Conservation (phyloP, 2,888 invertebrate species). For the Phanerotoma sp. region DNA sequence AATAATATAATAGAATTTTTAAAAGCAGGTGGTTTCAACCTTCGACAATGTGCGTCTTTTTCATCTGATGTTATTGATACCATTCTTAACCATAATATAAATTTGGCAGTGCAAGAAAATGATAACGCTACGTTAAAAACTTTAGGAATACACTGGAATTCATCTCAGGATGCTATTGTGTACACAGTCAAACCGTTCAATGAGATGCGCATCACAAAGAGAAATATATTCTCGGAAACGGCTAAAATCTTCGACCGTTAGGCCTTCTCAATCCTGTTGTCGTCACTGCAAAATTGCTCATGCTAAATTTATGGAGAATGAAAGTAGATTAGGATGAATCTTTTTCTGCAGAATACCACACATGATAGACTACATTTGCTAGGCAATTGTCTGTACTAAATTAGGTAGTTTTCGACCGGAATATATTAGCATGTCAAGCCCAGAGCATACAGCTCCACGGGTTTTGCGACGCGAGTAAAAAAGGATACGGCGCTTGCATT, state of each 20-base stretch:
- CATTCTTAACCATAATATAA: slow-evolving; percentile 13
- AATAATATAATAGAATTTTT: slow-evolving; percentile 34
- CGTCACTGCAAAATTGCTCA: slow-evolving; percentile 24
- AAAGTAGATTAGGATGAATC: slow-evolving; percentile 28
- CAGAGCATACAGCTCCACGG: slow-evolving; percentile 31
- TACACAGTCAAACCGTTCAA: slow-evolving; percentile 20
- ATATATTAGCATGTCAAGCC: neutral
- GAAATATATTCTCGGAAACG: slow-evolving; percentile 22
- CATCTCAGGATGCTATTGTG: slow-evolving; percentile 12
- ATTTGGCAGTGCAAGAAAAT: slow-evolving; percentile 11
- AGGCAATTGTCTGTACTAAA: slow-evolving; percentile 14
- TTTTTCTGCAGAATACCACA: slow-evolving; percentile 14
- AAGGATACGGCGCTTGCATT: slow-evolving; percentile 33
- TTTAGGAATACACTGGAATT: slow-evolving; percentile 25
- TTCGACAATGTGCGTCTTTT: slow-evolving; percentile 40
- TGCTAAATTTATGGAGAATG: slow-evolving; percentile 25
- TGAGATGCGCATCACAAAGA: slow-evolving; percentile 17
- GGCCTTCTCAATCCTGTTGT: slow-evolving; percentile 28
- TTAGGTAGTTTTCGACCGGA: slow-evolving; percentile 16
- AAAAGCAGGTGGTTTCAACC: slow-evolving; percentile 39
- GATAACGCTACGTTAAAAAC: slow-evolving; percentile 22
- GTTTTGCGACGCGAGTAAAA: slow-evolving; percentile 33
- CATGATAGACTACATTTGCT: slow-evolving; percentile 15
- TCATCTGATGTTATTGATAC: slow-evolving; percentile 18
- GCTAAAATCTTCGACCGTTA: slow-evolving; percentile 30